Percentiles rank a stretch among this genome's conserved stretches.
phyloP scores from a whole-genome alignment of 2,113 vertebrate genomes.

The Speoplatyrhinus poulsoni region DNA sequence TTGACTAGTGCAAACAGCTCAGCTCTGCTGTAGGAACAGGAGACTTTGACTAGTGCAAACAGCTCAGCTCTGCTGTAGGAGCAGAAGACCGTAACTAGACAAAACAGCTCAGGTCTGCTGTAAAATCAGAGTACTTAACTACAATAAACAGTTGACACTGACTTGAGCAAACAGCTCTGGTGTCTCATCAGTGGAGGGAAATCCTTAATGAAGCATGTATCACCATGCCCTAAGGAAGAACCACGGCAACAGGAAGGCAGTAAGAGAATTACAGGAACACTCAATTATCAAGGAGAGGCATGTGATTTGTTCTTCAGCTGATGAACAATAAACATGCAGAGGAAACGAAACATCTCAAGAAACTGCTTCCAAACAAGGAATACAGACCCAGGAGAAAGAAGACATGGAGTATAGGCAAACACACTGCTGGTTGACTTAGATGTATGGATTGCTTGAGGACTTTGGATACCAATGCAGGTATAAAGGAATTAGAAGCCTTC shows the following conservation, averaged over 20 bases:
- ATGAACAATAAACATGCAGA: constrained; percentile 12
- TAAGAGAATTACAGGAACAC: constrained; percentile 3
- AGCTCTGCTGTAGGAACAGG: too few species aligned
- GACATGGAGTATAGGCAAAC: neutral
- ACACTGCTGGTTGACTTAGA: neutral
- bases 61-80: too few species aligned
- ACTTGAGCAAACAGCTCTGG: neutral
- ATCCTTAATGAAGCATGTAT: neutral
- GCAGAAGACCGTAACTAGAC: too few species aligned
- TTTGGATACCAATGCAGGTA: constrained; percentile 35
- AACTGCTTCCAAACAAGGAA: constrained; percentile 8
- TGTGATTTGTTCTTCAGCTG: constrained; percentile 12
- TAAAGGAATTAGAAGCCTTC: constrained; percentile 9
- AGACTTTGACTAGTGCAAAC: too few species aligned
- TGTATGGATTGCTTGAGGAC: neutral
- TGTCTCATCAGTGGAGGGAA: constrained; percentile 6
- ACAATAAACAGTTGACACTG: too few species aligned
- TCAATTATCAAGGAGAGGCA: constrained; percentile 8
- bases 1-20: too few species aligned
- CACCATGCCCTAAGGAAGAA: neutral
- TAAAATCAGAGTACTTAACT: too few species aligned
- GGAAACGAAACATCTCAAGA: constrained; percentile 11
- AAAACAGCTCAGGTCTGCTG: too few species aligned
- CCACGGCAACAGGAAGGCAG: constrained; percentile 15
- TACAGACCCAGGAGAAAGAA: neutral